Evolutionary conservation across 2,113 vertebrate genomes (phyloP).

Genomic region (Sakesphorus luctuosus): DNA sequence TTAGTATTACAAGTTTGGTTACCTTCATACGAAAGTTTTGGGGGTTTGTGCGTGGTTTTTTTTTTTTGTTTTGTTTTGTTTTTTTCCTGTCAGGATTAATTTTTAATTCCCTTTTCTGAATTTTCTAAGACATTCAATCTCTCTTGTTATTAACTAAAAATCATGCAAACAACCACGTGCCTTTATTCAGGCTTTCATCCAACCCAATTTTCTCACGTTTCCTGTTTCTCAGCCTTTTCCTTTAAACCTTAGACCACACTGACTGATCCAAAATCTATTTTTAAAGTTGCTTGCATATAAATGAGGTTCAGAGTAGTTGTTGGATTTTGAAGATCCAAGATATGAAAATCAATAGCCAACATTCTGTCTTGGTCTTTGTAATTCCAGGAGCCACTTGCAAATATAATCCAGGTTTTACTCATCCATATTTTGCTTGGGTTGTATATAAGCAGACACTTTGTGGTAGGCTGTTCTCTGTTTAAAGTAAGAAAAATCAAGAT

Average conservation of each 20-base stretch:
- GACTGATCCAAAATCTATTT: constrained; percentile 35
- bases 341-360: background rate
- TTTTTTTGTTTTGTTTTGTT: background rate
- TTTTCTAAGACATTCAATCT: constrained; percentile 36
- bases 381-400: background rate
- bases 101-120: constrained; percentile 1
- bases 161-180: constrained; percentile 43
- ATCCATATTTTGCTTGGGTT: background rate
- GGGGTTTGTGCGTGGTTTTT: rapidly evolving
- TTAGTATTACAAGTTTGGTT: background rate
- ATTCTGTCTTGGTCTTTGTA: background rate
- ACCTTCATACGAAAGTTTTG: background rate
- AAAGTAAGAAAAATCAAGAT: background rate
- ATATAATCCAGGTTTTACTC: background rate
- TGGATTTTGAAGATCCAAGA: constrained; percentile 28
- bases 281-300: background rate
- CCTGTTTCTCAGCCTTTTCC: constrained; percentile 57
- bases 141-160: constrained; percentile 48
- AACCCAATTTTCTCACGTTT: constrained; percentile 44
- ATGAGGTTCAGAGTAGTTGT: background rate
- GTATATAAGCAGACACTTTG: background rate
- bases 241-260: constrained; percentile 50
- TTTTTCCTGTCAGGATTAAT: background rate
- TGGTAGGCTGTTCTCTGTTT: background rate
- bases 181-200: constrained; percentile 58